Evolutionary conservation across 30 jellyfish, hydroid and myxozoan genomes (phyloP).

Genomic region (Mastigias papua): DNA sequence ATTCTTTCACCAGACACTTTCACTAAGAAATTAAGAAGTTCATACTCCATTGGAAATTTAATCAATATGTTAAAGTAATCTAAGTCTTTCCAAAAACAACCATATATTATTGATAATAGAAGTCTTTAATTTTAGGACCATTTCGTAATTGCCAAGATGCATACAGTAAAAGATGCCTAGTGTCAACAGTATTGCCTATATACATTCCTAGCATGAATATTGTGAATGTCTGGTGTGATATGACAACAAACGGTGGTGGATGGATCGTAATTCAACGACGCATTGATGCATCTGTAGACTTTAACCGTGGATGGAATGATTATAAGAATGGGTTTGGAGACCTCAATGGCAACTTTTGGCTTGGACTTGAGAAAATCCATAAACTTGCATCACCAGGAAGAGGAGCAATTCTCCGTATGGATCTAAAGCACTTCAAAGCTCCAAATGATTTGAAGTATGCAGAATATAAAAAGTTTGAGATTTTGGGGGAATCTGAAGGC

Average conservation of each 20-base stretch:
- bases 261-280: conserved; percentile 55
- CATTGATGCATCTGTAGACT: not conserved
- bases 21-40: too few species aligned
- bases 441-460: not conserved
- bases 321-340: conserved; percentile 53
- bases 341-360: conserved; percentile 35
- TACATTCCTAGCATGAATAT: not conserved
- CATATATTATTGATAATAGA: too few species aligned
- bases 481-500: conserved; percentile 27
- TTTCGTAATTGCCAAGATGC: not conserved
- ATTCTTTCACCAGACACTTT: too few species aligned
- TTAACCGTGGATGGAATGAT: conserved; percentile 33
- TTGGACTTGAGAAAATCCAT: conserved; percentile 27
- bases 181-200: not conserved
- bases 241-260: conserved; percentile 54
- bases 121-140: too few species aligned
- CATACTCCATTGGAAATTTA: too few species aligned
- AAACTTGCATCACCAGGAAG: conserved; percentile 26
- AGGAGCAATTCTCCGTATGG: conserved; percentile 25
- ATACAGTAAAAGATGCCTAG: not conserved
- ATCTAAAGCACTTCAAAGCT: not conserved
- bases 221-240: conserved; percentile 24
- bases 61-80: too few species aligned
- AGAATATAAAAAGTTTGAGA: not conserved
- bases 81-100: too few species aligned